phyloP scores from a whole-genome alignment of 2,113 vertebrate species.

The Cyanoliseus patagonus region DNA sequence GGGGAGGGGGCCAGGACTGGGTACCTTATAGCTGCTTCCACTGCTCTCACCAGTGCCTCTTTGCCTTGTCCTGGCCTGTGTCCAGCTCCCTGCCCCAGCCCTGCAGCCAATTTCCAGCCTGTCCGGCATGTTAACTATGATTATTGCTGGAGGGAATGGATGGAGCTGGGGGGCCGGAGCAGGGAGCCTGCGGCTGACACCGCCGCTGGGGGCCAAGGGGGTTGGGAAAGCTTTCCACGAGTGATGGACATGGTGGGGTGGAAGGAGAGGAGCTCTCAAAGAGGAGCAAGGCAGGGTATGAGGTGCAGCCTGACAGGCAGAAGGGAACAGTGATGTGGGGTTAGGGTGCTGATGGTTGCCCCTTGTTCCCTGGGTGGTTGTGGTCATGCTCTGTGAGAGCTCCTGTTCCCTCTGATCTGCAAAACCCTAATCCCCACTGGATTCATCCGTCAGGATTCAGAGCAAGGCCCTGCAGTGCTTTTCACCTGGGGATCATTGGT shows the following conservation, averaged over 20 bases:
- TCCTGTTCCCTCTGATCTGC: background rate
- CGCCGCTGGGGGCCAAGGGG: accelerated
- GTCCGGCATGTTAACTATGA: background rate
- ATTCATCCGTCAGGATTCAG: background rate
- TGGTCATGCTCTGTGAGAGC: accelerated
- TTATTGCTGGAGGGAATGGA: background rate
- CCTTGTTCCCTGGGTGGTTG: background rate
- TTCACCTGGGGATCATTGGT: background rate
- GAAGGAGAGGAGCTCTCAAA: background rate
- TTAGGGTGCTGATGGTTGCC: accelerated
- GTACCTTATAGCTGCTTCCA: background rate
- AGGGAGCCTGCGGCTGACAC: background rate
- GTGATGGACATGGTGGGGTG: background rate
- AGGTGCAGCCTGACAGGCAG: background rate
- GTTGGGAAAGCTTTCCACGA: accelerated
- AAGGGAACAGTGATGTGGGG: background rate
- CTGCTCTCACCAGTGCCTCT: background rate
- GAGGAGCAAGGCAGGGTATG: background rate
- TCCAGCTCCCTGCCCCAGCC: background rate
- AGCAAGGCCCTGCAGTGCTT: background rate
- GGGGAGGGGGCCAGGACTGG: background rate
- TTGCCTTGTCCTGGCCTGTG: background rate
- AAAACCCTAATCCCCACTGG: background rate
- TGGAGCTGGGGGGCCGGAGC: background rate
- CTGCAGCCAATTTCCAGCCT: background rate